A percentile compares a stretch with the other conserved stretches of the same genome.
Conservation (phyloP, 1,140 invertebrate genomes). For the Agrypnia vestita region DNA sequence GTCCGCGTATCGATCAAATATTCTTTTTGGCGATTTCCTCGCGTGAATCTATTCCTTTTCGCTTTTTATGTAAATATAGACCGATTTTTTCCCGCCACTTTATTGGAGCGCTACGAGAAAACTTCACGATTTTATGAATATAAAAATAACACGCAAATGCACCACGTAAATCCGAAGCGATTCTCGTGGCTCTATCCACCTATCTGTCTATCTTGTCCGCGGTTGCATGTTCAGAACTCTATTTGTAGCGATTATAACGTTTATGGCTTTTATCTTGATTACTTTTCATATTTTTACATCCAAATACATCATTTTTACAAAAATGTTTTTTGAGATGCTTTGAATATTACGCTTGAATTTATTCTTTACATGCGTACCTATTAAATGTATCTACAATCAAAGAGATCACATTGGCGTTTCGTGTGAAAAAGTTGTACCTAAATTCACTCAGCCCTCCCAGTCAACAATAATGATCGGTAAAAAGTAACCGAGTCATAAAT, state of each 20-base stretch:
- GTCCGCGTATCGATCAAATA: constrained; percentile 60
- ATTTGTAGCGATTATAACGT: constrained; percentile 44
- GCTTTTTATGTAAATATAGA: constrained; percentile 59
- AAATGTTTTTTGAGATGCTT: too few species aligned
- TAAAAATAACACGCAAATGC: constrained; percentile 58
- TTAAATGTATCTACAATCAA: neutral
- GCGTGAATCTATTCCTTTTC: constrained; percentile 49
- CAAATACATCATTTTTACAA: neutral
- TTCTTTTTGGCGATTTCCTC: constrained; percentile 58
- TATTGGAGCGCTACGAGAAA: constrained; percentile 37
- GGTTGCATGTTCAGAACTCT: constrained; percentile 46
- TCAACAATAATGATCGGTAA: constrained; percentile 48
- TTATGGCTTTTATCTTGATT: constrained; percentile 17
- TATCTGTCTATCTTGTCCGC: neutral
- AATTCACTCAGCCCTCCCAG: constrained; percentile 35
- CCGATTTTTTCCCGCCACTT: constrained; percentile 43
- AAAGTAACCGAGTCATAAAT: constrained; percentile 47
- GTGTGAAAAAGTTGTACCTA: neutral
- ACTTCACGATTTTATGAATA: constrained; percentile 19
- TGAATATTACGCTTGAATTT: too few species aligned
- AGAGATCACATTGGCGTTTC: too few species aligned
- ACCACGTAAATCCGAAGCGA: constrained; percentile 41
- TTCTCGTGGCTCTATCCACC: too few species aligned
- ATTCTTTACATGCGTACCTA: too few species aligned
- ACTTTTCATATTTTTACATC: constrained; percentile 2